Base-by-base conservation (phyloP, 2,113 vertebrate genomes). In the Furnarius figulus region DNA sequence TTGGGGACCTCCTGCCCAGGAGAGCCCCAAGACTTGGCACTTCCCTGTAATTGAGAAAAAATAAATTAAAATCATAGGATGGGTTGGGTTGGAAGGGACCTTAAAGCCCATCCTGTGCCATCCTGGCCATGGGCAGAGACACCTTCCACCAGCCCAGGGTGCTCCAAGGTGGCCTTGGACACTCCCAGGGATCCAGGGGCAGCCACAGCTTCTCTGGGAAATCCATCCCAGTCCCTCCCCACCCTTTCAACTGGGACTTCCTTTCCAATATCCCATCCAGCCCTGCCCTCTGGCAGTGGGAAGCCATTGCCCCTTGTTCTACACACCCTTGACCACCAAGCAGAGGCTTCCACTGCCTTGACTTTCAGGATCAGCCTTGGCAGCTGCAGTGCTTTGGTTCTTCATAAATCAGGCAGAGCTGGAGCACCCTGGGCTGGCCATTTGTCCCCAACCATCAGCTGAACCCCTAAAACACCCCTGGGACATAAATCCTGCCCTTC, bases 11-110 rank as follows among this genome's bases (percentile, higher is more conserved):
- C 5, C 35, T 56, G 14, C 19, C 4, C 33, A 24, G 65, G 28
- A 70, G 9, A 53, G 0, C 9, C 6, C 16, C 4, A 3, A 3
- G 12, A 10, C 4, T 28, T 39, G 47, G 44, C 16, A 5, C 1
- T 80, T 63, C 6, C 7, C 39, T 18, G 8, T 9, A 68, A 68
- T 0, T 9, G 3, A 44, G 53, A 2, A 46, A 42, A 53, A 53
- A 40, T 40, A 40, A 40, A 42, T 5, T 42, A 42, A 42, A 12
- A 23, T 14, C 33, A 39, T 39, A 37, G 35, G 19, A 27, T 12
- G 59, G 40, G 18, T 62, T 63, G 61, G 37, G 27, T 9, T 63
- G 61, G 27, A 30, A 63, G 12, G 39, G 39, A 63, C 27, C 27
- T 40, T 40, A 30, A 40, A 21, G 27, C 2, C 2, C 27, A 30